Base-by-base conservation (phyloP, 2,113 vertebrate genomes). In the Cyprinodon tularosa region DNA sequence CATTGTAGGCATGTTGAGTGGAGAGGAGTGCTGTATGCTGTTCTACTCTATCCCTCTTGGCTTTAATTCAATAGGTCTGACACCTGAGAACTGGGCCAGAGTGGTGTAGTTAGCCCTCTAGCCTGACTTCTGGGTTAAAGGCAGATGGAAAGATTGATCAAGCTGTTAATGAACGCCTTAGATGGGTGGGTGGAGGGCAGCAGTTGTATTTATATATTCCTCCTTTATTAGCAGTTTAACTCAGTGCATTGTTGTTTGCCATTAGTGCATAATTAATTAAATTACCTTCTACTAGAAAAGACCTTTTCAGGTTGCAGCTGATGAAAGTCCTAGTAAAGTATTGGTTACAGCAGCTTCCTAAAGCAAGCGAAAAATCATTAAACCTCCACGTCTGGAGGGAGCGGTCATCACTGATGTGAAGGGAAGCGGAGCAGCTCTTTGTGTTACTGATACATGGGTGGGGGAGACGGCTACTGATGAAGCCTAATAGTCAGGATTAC, bases 341-440 rank as follows among this genome's bases (percentile, higher is more conserved):
- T 86, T 59, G 17, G 67, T 86, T 76, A 74, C 75, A 39, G 63
- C 62, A 40, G 72, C 72, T 76, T 61, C 53, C 50, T 57, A 40
- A 59, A 47, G 87, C 71, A 62, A 50, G 72, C 80, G 81, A 82
- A 70, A 88, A 86, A 89, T 84, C 82, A 84, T 89, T 88, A 86
- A 90, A 90, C 86, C 82, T 86, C 76, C 59, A 20, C 50, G 81
- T 84, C 70, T 83, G 70, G 59, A 84, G 85, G 78, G 84, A 85
- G 81, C 50, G 50, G 80, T 40, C 82, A 68, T 79, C 75, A 83
- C 67, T 89, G 90, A 90, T 87, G 84, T 88, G 74, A 78, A 70
- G 74, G 76, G 85, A 87, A 62, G 47, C 66, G 74, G 80, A 79
- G 82, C 60, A 66, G 72, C 72, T 89, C 78, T 90, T 89, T 91